These are phyloP conservation scores for Lampropteryx suffumata DNA, from an alignment of 2,888 invertebrate genomes.

Conservation along the genomic window DNA sequence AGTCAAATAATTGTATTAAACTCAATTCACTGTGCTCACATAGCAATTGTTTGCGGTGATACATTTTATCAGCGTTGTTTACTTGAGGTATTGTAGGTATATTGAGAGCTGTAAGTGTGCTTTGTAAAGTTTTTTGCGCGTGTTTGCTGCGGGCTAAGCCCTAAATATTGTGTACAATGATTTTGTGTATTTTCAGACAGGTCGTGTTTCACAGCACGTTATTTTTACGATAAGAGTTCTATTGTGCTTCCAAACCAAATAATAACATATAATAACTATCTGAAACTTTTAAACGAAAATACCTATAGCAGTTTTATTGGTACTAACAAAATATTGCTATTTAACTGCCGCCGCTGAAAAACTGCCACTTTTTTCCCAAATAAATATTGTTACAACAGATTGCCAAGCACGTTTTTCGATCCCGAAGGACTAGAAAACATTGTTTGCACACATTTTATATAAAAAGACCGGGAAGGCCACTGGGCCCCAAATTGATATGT, in stretches of 20 bases:
- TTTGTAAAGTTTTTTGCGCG: too few species aligned
- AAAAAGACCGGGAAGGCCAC: constrained; percentile 27
- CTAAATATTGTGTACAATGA: too few species aligned
- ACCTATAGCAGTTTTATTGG: too few species aligned
- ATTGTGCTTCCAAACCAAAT: too few species aligned
- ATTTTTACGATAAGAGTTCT: too few species aligned
- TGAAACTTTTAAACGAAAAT: too few species aligned
- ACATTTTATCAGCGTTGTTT: constrained; percentile 6
- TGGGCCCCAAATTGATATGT: constrained; percentile 64
- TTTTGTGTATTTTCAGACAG: too few species aligned
- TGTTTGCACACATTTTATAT: constrained; percentile 33
- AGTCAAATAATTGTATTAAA: constrained; percentile 16
- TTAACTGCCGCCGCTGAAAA: not conserved
- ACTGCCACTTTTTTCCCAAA: constrained; percentile 13
- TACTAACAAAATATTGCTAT: constrained; percentile 4
- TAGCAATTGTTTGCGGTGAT: constrained; percentile 2
- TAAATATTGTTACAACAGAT: constrained; percentile 35
- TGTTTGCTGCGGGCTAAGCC: too few species aligned
- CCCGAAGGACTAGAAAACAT: constrained; percentile 34
- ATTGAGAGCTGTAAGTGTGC: too few species aligned
- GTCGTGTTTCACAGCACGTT: too few species aligned
- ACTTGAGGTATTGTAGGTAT: too few species aligned
- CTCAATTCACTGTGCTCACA: constrained; percentile 10
- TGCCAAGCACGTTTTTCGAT: constrained; percentile 30
- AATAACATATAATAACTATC: too few species aligned